Percentiles rank a stretch among this genome's conserved stretches.
These are phyloP conservation scores for Sitta europaea DNA, from an alignment of 2,113 vertebrate genomes.

Conservation along the genomic window DNA sequence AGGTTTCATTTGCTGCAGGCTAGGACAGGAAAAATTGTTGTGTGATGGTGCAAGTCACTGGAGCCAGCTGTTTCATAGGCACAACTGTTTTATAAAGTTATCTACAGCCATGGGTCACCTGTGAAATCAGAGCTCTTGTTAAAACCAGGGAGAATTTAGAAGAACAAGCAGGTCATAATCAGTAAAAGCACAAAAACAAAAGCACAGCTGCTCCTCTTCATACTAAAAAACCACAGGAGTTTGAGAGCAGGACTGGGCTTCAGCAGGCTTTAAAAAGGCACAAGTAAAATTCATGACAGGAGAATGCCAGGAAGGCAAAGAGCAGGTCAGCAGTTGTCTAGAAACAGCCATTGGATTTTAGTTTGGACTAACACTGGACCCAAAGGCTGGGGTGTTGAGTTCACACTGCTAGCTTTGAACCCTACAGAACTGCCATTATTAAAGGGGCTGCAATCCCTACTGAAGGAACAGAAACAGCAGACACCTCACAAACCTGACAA, in stretches of 20 bases:
- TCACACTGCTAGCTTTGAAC: not conserved
- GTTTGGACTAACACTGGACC: not conserved
- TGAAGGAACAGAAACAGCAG: not conserved
- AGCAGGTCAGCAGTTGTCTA: not conserved
- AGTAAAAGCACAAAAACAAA: not conserved
- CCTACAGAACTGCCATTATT: not conserved
- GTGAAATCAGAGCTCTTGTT: not conserved
- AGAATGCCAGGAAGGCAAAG: not conserved
- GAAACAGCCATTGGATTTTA: constrained; percentile 3
- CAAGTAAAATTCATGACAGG: not conserved
- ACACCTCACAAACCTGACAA: not conserved
- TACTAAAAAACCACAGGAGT: not conserved
- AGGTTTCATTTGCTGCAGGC: not conserved
- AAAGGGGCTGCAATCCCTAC: not conserved
- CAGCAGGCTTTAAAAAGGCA: constrained; percentile 7
- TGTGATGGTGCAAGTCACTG: not conserved
- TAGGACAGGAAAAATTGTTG: not conserved
- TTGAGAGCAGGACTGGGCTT: not conserved
- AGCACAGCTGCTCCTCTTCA: constrained; percentile 14
- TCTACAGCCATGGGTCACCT: not conserved
- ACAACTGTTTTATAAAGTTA: not conserved
- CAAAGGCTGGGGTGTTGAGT: not conserved
- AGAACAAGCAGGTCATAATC: not conserved
- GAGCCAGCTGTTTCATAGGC: accelerated
- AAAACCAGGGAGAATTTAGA: not conserved